phyloP scores from a whole-genome alignment of 2,888 invertebrate species.

The Drosophila kuntzei region DNA sequence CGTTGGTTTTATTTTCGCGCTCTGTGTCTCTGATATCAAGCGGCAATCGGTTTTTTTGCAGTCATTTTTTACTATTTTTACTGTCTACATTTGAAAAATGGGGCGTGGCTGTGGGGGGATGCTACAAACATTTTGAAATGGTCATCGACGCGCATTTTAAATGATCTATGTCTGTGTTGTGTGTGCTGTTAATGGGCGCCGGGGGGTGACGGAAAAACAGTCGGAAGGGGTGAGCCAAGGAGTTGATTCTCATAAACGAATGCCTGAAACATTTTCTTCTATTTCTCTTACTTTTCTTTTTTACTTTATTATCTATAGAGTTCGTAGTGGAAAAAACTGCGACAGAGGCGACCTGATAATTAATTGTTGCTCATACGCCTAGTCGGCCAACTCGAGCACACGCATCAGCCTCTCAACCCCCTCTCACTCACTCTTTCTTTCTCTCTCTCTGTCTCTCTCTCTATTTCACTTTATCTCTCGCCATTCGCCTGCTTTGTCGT shows the following conservation, averaged over 20 bases:
- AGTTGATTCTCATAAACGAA: constrained; percentile 20
- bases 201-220: constrained; percentile 10
- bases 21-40: constrained; percentile 78
- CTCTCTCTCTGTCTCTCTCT: neutral
- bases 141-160: constrained; percentile 83
- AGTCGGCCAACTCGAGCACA: constrained; percentile 48
- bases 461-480: neutral
- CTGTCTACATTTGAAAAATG: constrained; percentile 63
- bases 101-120: constrained; percentile 46
- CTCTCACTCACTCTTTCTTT: neutral
- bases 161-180: constrained; percentile 74
- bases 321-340: constrained; percentile 57
- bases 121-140: constrained; percentile 77
- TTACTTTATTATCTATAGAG: constrained; percentile 59
- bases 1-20: constrained; percentile 67
- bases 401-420: constrained; percentile 21
- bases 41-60: constrained; percentile 71
- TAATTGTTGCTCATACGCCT: constrained; percentile 79
- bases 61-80: constrained; percentile 70
- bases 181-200: constrained; percentile 51
- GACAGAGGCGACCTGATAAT: constrained; percentile 66
- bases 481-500: constrained; percentile 16
- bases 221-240: neutral
- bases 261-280: constrained; percentile 9
- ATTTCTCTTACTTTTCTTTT: constrained; percentile 16